Conservation (phyloP, 2,113 vertebrate genomes). For the Vulpes ferrilata region DNA sequence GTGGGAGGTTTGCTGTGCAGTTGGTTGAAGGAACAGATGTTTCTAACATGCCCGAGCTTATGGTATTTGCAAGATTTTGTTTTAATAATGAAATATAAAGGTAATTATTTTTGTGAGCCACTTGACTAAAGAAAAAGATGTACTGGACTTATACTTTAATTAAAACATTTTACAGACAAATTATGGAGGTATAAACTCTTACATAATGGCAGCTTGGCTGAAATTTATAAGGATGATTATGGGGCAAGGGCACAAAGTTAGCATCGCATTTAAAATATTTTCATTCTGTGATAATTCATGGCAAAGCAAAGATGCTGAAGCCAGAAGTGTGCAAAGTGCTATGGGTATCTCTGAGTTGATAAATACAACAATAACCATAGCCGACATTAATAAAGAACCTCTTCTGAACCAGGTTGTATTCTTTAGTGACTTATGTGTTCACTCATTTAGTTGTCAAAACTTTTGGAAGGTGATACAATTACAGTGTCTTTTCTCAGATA, state of each 20-base stretch:
- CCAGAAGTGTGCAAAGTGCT: not conserved
- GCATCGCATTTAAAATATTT: not conserved
- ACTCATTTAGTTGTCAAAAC: not conserved
- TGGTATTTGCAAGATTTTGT: not conserved
- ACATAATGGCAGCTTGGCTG: not conserved
- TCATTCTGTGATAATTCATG: not conserved
- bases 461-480: not conserved
- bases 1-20: not conserved
- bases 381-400: not conserved
- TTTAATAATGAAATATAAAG: conserved; percentile 66
- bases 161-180: not conserved
- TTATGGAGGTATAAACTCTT: not conserved
- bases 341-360: not conserved
- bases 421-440: not conserved
- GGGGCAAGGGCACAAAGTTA: not conserved
- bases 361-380: not conserved
- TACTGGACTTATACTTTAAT: conserved; percentile 2
- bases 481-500: not conserved
- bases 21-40: conserved; percentile 55
- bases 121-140: conserved; percentile 22
- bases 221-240: not conserved
- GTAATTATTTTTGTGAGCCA: conserved; percentile 40
- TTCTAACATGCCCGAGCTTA: conserved; percentile 10
- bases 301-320: not conserved
- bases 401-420: not conserved